Conservation (phyloP, 1,140 invertebrate genomes). For the Heliothis virescens region DNA sequence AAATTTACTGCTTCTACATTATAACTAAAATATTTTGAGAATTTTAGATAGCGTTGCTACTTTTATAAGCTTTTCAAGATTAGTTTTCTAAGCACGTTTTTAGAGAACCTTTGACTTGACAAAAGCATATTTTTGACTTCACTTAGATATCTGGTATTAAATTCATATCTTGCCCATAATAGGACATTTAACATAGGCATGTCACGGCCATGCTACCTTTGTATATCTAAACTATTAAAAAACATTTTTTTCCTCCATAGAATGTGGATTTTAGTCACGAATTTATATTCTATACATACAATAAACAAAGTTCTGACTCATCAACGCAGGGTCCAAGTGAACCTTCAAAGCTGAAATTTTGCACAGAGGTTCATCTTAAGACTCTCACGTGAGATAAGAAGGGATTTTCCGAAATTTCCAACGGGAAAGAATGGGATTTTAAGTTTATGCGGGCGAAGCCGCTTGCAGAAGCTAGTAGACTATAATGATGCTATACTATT, state of each 20-base stretch:
- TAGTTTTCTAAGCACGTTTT: neutral
- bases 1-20: neutral
- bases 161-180: conserved; percentile 19
- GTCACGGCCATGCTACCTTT: conserved; percentile 19
- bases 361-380: too few species aligned
- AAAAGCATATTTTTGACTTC: neutral
- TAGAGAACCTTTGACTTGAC: neutral
- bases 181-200: conserved; percentile 9
- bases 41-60: neutral
- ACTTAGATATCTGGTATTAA: neutral
- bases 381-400: too few species aligned
- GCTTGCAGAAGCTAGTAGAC: neutral
- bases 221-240: conserved; percentile 17
- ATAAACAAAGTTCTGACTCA: too few species aligned
- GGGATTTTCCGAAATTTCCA: too few species aligned
- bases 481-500: conserved; percentile 31
- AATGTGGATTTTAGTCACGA: conserved; percentile 34
- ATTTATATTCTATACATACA: too few species aligned
- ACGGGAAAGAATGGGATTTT: too few species aligned
- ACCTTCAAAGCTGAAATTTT: too few species aligned
- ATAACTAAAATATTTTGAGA: neutral
- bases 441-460: too few species aligned
- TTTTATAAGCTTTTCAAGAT: neutral
- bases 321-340: too few species aligned
- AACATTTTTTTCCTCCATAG: conserved; percentile 5